Conservation (phyloP, 2,888 invertebrate genomes). For the Caenorhabditis becei region DNA sequence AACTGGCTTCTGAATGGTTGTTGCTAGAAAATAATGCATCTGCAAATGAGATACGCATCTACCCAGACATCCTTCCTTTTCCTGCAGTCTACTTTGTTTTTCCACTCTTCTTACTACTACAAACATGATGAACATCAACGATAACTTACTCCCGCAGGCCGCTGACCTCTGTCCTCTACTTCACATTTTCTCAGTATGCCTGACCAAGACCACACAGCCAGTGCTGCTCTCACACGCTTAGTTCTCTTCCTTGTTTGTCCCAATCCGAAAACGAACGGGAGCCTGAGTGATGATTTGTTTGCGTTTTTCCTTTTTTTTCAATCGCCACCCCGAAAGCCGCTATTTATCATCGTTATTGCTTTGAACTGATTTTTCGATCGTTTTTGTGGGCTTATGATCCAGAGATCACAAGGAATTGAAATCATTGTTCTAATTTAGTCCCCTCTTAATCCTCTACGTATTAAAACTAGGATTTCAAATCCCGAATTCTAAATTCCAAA, state of each 20-base stretch:
- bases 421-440: neutral
- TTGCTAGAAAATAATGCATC: neutral
- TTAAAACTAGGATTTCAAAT: no score
- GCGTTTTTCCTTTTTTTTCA: conserved; percentile 31
- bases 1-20: neutral
- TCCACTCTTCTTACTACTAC: neutral
- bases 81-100: neutral
- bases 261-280: conserved; percentile 30
- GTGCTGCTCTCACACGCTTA: conserved; percentile 33
- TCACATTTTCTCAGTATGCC: neutral
- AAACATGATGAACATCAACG: conserved; percentile 11
- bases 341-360: conserved; percentile 5
- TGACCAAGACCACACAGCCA: conserved; percentile 37
- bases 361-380: conserved; percentile 1
- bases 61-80: neutral
- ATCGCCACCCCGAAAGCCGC: conserved; percentile 22
- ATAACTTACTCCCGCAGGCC: neutral
- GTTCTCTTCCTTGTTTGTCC: conserved; percentile 54
- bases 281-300: conserved; percentile 40
- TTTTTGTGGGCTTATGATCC: neutral
- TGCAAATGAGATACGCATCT: conserved; percentile 3
- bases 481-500: neutral
- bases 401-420: neutral
- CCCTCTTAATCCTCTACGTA: no score
- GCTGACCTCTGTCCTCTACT: neutral